phyloP scores from a whole-genome alignment of 2,113 vertebrate species.

The Bolborhynchus lineola region DNA sequence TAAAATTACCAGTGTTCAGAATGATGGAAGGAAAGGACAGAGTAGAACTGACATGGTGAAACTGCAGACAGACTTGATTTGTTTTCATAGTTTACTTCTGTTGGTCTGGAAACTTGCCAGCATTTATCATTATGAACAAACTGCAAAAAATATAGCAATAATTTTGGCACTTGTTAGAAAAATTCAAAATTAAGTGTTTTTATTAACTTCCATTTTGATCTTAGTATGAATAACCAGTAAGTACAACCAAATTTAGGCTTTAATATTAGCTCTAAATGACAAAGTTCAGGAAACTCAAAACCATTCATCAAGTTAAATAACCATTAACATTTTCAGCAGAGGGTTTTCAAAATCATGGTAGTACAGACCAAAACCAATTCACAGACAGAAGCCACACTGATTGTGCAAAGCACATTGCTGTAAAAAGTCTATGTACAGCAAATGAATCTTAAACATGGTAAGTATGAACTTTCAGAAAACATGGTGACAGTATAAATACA shows the following conservation, averaged over 20 bases:
- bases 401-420: conserved; percentile 94
- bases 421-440: conserved; percentile 97
- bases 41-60: conserved; percentile 75
- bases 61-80: conserved; percentile 50
- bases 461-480: conserved; percentile 90
- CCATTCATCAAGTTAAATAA: conserved; percentile 88
- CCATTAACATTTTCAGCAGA: conserved; percentile 86
- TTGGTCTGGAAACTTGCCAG: conserved; percentile 56
- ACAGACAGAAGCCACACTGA: conserved; percentile 90
- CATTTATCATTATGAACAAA: conserved; percentile 40
- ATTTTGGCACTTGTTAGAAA: conserved; percentile 66
- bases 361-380: conserved; percentile 85
- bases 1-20: conserved; percentile 75
- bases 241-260: conserved; percentile 49
- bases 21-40: conserved; percentile 71
- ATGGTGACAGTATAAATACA: conserved; percentile 89
- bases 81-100: conserved; percentile 40
- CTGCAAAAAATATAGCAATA: conserved; percentile 54
- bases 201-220: conserved; percentile 45
- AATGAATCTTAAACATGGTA: conserved; percentile 96
- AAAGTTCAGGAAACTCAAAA: conserved; percentile 82
- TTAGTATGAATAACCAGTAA: conserved; percentile 57
- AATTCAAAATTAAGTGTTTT: conserved; percentile 49
- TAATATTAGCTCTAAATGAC: conserved; percentile 56
- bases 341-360: conserved; percentile 80